These are phyloP conservation scores for Plectus sambesii DNA, from an alignment of 1,140 invertebrate species.

Conservation along the genomic window DNA sequence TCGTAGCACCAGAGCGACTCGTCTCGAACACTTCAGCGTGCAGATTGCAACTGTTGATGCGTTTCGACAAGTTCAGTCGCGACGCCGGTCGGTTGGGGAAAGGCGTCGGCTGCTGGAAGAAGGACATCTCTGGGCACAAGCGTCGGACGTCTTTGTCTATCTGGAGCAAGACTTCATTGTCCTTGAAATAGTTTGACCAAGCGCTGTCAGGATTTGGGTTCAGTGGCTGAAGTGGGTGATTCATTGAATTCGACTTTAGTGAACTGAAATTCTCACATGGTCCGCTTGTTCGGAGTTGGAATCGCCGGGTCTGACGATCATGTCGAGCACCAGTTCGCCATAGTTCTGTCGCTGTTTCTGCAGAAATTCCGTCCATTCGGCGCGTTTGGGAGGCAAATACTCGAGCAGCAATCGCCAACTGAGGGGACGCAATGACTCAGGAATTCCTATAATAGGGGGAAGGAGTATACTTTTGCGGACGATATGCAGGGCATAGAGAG, in stretches of 20 bases:
- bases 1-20: constrained; percentile 13
- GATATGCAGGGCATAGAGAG: too few relatives aligned
- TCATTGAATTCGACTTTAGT: neutral
- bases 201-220: constrained; percentile 49
- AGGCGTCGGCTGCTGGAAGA: constrained; percentile 50
- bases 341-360: constrained; percentile 25
- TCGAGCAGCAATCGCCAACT: constrained; percentile 36
- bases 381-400: constrained; percentile 30
- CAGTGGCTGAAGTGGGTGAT: constrained; percentile 41
- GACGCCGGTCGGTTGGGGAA: constrained; percentile 1
- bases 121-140: constrained; percentile 51
- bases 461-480: too few relatives aligned
- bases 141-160: constrained; percentile 51
- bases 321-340: constrained; percentile 29
- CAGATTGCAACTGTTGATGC: constrained; percentile 20
- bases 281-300: constrained; percentile 6
- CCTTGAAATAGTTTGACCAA: constrained; percentile 50
- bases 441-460: too few relatives aligned
- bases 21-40: constrained; percentile 18
- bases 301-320: constrained; percentile 20
- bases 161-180: constrained; percentile 51
- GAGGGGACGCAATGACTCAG: constrained; percentile 34
- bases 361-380: constrained; percentile 18
- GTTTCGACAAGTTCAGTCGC: constrained; percentile 17
- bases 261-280: neutral